phyloP scores from a whole-genome alignment of 2,888 invertebrate genomes.

The Coelopa pilipes region DNA sequence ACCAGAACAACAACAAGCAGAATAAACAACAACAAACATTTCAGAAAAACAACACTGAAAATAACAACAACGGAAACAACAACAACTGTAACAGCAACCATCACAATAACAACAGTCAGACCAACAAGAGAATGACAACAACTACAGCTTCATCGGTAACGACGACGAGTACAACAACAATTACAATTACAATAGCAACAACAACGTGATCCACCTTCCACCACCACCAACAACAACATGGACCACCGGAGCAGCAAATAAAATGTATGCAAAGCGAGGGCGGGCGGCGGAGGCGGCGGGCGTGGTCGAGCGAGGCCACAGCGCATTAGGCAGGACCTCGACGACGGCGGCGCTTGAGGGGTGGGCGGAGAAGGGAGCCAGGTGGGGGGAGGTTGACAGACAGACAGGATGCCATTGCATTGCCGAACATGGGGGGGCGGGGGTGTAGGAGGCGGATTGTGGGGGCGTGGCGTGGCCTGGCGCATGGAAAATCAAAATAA shows the following conservation, averaged over 20 bases:
- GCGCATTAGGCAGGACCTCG: constrained; percentile 19
- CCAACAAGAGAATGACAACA: too few species aligned
- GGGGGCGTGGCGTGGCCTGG: neutral
- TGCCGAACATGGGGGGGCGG: neutral
- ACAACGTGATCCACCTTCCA: neutral
- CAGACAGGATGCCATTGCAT: neutral
- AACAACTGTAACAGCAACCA: constrained; percentile 14
- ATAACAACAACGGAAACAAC: constrained; percentile 20
- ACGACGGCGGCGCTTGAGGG: constrained; percentile 2
- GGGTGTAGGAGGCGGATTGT: neutral
- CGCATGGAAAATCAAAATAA: constrained; percentile 29
- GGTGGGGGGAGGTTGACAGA: neutral
- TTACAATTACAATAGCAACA: neutral
- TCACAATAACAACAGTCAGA: neutral
- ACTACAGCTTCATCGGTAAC: neutral
- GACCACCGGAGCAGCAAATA: neutral
- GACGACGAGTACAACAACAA: neutral
- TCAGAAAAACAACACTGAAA: neutral
- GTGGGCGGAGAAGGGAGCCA: neutral
- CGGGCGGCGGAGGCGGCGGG: too few species aligned
- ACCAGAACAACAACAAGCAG: neutral
- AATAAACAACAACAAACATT: constrained; percentile 21
- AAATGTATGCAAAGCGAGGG: constrained; percentile 10
- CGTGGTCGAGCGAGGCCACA: neutral
- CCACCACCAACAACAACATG: neutral